A percentile compares a stretch with the other conserved stretches of the same genome.
phyloP scores from a whole-genome alignment of 37 sponge, comb jelly and placozoan species.

The Bolinopsis microptera region DNA sequence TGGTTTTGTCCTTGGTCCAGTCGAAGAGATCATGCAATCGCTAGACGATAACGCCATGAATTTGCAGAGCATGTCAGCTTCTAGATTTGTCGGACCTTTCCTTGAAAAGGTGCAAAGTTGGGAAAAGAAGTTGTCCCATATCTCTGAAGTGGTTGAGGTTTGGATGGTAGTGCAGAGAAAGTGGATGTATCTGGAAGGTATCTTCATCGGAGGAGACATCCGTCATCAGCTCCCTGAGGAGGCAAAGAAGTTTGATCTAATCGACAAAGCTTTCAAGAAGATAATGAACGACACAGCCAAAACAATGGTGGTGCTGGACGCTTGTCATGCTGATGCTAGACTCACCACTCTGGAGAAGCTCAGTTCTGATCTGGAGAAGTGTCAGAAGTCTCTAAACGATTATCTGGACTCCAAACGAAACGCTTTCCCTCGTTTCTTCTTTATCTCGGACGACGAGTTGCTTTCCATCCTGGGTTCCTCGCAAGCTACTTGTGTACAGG shows the following conservation, averaged over 20 bases:
- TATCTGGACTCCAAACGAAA: constrained; percentile 99
- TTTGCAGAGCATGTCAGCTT: constrained; percentile 99
- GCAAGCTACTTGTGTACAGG: constrained; percentile 98
- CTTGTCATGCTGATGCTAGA: constrained; percentile 86
- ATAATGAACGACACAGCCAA: constrained; percentile 96
- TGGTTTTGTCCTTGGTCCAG: constrained; percentile 87
- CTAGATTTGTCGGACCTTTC: constrained; percentile 93
- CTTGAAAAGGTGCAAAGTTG: constrained; percentile 95
- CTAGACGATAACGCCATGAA: constrained; percentile 99
- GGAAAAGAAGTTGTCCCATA: constrained; percentile 98
- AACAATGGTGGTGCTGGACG: constrained; percentile 85
- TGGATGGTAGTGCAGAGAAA: constrained; percentile 99
- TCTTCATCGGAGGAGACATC: constrained; percentile 98
- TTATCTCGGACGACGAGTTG: constrained; percentile 99
- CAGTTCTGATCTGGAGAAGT: constrained; percentile 84
- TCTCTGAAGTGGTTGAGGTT: constrained; percentile 99
- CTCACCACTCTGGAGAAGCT: constrained; percentile 90
- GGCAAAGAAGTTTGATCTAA: constrained; percentile 97
- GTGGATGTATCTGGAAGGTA: constrained; percentile 99
- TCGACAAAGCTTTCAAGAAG: constrained; percentile 99
- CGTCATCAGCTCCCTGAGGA: constrained; percentile 97
- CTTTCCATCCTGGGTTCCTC: constrained; percentile 93
- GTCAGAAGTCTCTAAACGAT: constrained; percentile 98
- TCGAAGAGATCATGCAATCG: constrained; percentile 91
- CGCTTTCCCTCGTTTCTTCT: constrained; percentile 99